These are phyloP conservation scores for Halichondria panicea DNA, from an alignment of 37 sponge, comb jelly and placozoan genomes.

Conservation along the genomic window DNA sequence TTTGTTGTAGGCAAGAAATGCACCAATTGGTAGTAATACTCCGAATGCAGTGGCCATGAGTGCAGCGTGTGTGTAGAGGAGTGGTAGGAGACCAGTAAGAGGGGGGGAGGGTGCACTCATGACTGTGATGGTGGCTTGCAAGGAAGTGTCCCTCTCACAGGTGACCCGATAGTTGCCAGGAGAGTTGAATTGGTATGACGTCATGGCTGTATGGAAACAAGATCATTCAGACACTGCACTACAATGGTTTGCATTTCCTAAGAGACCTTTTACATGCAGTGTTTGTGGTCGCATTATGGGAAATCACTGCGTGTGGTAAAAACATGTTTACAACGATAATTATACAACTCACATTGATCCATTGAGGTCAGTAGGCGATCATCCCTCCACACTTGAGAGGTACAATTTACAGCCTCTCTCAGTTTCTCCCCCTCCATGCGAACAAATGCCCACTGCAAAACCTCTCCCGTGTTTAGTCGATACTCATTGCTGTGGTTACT, in stretches of 20 bases:
- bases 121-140: conserved; percentile 17
- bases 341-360: no score
- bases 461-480: conserved; percentile 15
- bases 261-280: no score
- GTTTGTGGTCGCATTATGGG: no score
- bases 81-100: not conserved
- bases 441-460: not conserved
- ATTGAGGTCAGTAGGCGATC: no score
- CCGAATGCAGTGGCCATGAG: conserved; percentile 48
- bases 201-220: not conserved
- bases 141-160: conserved; percentile 2
- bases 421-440: not conserved
- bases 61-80: conserved; percentile 54
- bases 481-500: not conserved
- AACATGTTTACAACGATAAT: no score
- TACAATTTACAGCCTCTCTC: no score
- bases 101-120: no score
- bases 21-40: conserved; percentile 49
- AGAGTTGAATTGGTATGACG: conserved; percentile 11
- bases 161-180: conserved; percentile 19
- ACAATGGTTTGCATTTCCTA: no score
- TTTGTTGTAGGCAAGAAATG: conserved; percentile 21
- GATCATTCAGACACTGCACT: no score
- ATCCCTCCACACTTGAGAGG: no score
- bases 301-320: no score